Evolutionary conservation across 92 coral and sea anemone genomes (phyloP).

Genomic region (Actinernus sp.): DNA sequence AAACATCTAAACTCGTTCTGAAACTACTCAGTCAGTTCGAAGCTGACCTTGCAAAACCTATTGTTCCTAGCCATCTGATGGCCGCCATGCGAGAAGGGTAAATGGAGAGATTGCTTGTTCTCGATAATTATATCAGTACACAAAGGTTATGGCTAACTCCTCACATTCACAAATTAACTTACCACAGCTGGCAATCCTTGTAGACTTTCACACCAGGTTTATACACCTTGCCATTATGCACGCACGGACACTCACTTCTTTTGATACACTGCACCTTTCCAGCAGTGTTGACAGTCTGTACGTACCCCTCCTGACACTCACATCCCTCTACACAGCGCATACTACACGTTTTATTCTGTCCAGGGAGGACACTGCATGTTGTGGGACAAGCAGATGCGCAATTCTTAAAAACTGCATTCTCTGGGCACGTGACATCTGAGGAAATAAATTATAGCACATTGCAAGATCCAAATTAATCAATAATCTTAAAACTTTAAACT

Average conservation of each 20-base stretch:
- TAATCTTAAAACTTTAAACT: too few relatives aligned
- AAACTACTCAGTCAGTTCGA: too few relatives aligned
- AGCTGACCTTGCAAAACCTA: too few relatives aligned
- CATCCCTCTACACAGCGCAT: slow-evolving; percentile 85
- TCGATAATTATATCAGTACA: not conserved
- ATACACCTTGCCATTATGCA: slow-evolving; percentile 52
- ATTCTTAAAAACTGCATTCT: slow-evolving; percentile 59
- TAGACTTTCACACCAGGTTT: slow-evolving; percentile 49
- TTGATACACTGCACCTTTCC: slow-evolving; percentile 65
- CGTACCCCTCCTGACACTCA: slow-evolving; percentile 71
- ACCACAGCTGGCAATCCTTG: slow-evolving; percentile 70
- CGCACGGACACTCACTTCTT: slow-evolving; percentile 65
- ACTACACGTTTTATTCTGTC: slow-evolving; percentile 52
- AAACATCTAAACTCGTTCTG: too few relatives aligned
- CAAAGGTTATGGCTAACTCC: too few relatives aligned
- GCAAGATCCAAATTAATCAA: too few relatives aligned
- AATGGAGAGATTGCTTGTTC: not conserved
- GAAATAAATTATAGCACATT: too few relatives aligned
- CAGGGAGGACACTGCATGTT: slow-evolving; percentile 69
- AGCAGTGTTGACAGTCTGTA: slow-evolving; percentile 53
- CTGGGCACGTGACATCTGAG: slow-evolving; percentile 67
- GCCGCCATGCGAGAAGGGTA: not conserved
- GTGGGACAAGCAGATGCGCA: slow-evolving; percentile 72
- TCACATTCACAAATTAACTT: too few relatives aligned
- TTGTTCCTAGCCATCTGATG: too few relatives aligned